phyloP scores from a whole-genome alignment of 2,888 invertebrate species.

The Myathropa florea region DNA sequence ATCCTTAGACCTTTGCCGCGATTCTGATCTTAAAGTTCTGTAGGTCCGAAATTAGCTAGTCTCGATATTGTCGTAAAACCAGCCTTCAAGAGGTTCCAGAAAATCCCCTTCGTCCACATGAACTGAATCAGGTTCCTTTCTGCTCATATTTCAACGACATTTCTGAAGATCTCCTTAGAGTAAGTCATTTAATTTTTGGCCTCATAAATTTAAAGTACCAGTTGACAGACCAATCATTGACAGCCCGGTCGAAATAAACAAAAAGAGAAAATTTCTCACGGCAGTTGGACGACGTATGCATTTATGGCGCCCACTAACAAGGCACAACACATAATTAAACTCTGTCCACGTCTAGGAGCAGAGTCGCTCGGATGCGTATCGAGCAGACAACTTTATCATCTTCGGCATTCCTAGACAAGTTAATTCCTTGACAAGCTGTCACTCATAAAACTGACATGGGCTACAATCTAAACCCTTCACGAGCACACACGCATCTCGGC shows the following conservation, averaged over 20 bases:
- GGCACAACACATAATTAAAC: not conserved
- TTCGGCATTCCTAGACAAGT: not conserved
- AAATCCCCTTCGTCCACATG: no score
- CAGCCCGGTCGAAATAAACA: no score
- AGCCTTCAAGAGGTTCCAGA: no score
- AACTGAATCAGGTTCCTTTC: no score
- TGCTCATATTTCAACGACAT: no score
- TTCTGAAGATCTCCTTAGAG: no score
- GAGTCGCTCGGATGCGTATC: not conserved
- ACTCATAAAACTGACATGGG: slow-evolving; percentile 51
- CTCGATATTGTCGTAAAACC: no score
- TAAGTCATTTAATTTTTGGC: no score
- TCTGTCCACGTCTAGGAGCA: not conserved
- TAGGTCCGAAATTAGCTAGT: no score
- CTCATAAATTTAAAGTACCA: not conserved
- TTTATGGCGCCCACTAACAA: not conserved
- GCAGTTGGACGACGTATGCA: not conserved
- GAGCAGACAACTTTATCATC: not conserved
- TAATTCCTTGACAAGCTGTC: slow-evolving; percentile 50
- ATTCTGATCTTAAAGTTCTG: no score
- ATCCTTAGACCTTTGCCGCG: no score
- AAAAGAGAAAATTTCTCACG: not conserved
- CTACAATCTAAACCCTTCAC: not conserved
- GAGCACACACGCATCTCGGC: not conserved
- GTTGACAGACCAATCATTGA: not conserved